Conservation (phyloP, 1,140 invertebrate genomes). For the Drosophila jambulina region DNA sequence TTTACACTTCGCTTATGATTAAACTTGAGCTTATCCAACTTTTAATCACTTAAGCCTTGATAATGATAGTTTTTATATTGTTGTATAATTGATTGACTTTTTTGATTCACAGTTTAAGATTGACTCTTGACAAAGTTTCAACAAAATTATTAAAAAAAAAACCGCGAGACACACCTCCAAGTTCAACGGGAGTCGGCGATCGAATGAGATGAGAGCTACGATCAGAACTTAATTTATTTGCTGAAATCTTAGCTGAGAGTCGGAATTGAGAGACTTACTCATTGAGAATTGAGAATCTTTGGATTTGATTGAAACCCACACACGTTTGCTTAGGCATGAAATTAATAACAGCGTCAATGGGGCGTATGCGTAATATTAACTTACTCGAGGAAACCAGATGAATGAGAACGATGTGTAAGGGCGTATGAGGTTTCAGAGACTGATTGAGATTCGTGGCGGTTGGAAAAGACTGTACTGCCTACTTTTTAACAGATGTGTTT, state of each 20-base stretch:
- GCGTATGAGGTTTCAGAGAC: neutral
- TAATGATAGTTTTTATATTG: neutral
- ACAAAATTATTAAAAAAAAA: neutral
- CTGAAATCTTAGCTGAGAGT: neutral
- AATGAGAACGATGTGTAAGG: neutral
- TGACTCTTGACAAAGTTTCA: neutral
- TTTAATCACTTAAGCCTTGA: neutral
- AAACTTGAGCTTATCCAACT: neutral
- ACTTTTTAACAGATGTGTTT: neutral
- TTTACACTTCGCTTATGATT: neutral
- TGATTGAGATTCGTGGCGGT: neutral
- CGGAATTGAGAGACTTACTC: neutral
- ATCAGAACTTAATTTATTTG: constrained; percentile 7
- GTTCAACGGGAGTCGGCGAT: neutral
- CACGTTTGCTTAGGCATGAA: neutral
- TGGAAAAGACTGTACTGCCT: neutral
- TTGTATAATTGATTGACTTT: neutral
- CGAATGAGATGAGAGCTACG: neutral
- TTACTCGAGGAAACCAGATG: neutral
- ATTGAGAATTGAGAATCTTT: neutral
- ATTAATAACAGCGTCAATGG: neutral
- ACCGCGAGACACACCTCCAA: neutral
- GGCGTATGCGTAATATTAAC: constrained; percentile 1
- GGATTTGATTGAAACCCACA: neutral
- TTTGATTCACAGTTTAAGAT: neutral